Percentiles rank a stretch among this genome's conserved stretches.
These are phyloP conservation scores for Nephila pilipes DNA, from an alignment of 1,140 invertebrate species.

Conservation along the genomic window DNA sequence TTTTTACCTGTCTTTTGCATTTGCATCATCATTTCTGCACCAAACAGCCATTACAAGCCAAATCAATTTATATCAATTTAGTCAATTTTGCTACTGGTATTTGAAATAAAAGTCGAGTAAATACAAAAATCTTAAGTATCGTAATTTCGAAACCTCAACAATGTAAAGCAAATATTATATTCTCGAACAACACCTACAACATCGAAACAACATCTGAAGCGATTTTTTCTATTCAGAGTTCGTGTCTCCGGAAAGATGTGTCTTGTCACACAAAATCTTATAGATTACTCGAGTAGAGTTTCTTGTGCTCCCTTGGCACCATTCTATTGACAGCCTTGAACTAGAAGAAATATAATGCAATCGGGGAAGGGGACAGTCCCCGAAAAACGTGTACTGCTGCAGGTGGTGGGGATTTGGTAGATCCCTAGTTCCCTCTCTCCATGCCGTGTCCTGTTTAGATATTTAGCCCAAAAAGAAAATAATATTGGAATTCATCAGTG, in stretches of 20 bases:
- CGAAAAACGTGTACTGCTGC: conserved; percentile 53
- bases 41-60: no score
- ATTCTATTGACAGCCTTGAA: conserved; percentile 62
- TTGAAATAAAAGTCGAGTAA: no score
- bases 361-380: neutral
- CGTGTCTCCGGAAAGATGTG: conserved; percentile 59
- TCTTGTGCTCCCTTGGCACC: conserved; percentile 17
- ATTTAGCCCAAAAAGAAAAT: conserved; percentile 6
- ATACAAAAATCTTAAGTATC: no score
- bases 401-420: conserved; percentile 65
- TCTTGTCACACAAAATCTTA: conserved; percentile 74
- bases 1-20: no score
- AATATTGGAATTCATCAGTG: conserved; percentile 72
- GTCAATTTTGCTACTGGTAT: no score
- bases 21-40: no score
- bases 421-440: conserved; percentile 30
- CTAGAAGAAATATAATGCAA: conserved; percentile 53
- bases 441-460: conserved; percentile 7
- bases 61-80: no score
- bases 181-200: neutral
- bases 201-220: conserved; percentile 21
- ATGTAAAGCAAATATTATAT: no score
- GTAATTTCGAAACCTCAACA: neutral
- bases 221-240: conserved; percentile 37
- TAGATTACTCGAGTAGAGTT: conserved; percentile 69